Evolutionary conservation across 2,797 vertebrate genomes (phyloP), one percentile per base, ranked within the genome.

Genomic region (Limnodromus scolopaceus): DNA sequence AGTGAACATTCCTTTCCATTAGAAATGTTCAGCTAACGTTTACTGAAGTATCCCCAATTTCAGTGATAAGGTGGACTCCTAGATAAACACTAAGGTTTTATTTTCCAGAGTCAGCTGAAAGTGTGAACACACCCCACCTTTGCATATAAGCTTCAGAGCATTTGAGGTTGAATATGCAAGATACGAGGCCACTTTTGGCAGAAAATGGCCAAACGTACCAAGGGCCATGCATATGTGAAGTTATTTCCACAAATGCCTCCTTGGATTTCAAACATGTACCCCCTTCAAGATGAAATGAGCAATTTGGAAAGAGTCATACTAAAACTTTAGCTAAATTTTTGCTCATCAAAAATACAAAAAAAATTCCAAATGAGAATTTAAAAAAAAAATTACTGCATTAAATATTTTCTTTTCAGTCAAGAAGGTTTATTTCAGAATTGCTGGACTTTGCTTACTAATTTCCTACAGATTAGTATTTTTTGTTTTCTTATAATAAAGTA

Each of bases 201-300:
- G 38, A 85, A 87, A 66, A 51, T 1, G 1, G 23, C 15, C 55
- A 74, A 38, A 58, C 0, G 0, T n/a, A 68, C 32, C 34, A 53
- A 41, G 3, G 22, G 36, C 27, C 28, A 46, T 18, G 9, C 5
- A 63, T 27, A 48, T 5, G 1, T 53, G 11, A 39, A 49, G 11
- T 49, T 68, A 75, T 48, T 86, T 84, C 36, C 51, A 63, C 20
- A 80, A 76, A 76, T 16, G 4, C 5, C 38, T 88, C 46, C 27
- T 74, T 57, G 48, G 32, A 74, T 85, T 58, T 88, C 60, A 92
- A 83, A 83, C 4, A 6, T 65, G 28, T 4, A 41, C 4, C 41
- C 34, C 28, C 43, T 55, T 77, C 75, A 63, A 77, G 39, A 84
- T 36, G 3, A 83, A 90, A 80, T 25, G 17, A 54, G 14, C 16